Base-by-base conservation (phyloP, 2,888 invertebrate genomes). In the Papilio demoleus region DNA sequence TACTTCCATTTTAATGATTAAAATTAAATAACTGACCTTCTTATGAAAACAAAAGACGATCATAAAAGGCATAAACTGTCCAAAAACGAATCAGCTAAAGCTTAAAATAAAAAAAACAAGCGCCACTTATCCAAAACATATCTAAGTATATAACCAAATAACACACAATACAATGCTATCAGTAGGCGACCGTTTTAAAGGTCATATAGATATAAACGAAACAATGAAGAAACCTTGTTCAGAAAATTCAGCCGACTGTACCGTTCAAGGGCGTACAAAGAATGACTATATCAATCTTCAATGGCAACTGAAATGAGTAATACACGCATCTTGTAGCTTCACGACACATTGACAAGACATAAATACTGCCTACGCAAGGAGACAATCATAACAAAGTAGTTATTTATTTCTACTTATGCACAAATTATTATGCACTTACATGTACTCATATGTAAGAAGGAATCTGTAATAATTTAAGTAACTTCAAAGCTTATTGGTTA, bases 211-310 rank as follows among this genome's bases (percentile, higher is more conserved):
- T 62, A 65, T 61, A 65, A 62, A 61, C 53, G 71, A 73, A 76
- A 74, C 76, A 73, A 72, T 71, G 66, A 60, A 60, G 64, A 58
- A 65, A 79, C 76, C 79, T 80, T 79, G 80, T 78, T 81, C 76
- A 75, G 71, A 76, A 74, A 77, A 78, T 76, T 75, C 80, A 79
- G 75, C 77, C 76, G 81, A 81, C 77, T 77, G 74, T 73, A 70
- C 68, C 71, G 74, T 72, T 79, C 86, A 87, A 87, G 88, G 86
- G 77, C 81, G 74, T 70, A 73, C 73, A 76, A 76, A 78, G 79
- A 81, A 82, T 80, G 73, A 67, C 75, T 70, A 71, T 71, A 75
- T 82, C 87, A 87, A 88, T 87, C 87, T 75, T 82, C 88, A 87
- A 88, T 87, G 87, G 80, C 86, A 79, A 74, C 74, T 67, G 65